Base-by-base conservation (phyloP, 2,797 vertebrate species). In the Perodicticus potto region DNA sequence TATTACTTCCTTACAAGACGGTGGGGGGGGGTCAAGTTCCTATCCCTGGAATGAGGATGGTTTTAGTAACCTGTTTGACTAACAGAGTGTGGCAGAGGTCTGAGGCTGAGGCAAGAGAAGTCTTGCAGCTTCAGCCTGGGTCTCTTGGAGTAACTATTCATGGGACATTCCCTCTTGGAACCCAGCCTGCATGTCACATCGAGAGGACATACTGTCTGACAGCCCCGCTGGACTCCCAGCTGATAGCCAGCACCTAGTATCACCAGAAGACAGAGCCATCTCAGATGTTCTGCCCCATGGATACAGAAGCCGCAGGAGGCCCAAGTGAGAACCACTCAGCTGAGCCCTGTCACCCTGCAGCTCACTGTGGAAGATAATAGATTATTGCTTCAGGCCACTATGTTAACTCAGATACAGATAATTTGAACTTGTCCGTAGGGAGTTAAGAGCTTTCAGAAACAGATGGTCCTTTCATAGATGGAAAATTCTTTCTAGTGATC, bases 1-100 rank as follows among this genome's bases (percentile, higher is more conserved):
- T 0, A 0, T 6, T 4, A 61, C 53, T 8, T 45, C 40, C 69
- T 65, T 40, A 53, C 1, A 5, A 1, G 13, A 20, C 0, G 2
- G 7, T 4, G 3, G 40, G 40, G 40, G 25, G 37, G 10, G 16
- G 11, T 34, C 34, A n/a, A 12, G 13, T 29, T 57, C 63, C 72
- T 40, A n/a, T 12, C 32, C 32, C 74, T 49, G 29, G 61, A 34
- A 45, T 22, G 1, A 20, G 27, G 70, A 74, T 67, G 69, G 70
- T 13, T 49, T 67, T 2, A 22, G 20, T 27, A 9, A 81, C 49
- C 74, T 27, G 22, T 59, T 59, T 40, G 69, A 43, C 63, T 13
- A 49, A 65, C 3, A 10, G 37, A 43, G 22, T 19, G 69, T 70
- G 19, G 43, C 5, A 1, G 27, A 61, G 14, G 25, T 32, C 27